These are phyloP conservation scores for Egretta garzetta DNA, from an alignment of 2,113 vertebrate species.

Conservation along the genomic window DNA sequence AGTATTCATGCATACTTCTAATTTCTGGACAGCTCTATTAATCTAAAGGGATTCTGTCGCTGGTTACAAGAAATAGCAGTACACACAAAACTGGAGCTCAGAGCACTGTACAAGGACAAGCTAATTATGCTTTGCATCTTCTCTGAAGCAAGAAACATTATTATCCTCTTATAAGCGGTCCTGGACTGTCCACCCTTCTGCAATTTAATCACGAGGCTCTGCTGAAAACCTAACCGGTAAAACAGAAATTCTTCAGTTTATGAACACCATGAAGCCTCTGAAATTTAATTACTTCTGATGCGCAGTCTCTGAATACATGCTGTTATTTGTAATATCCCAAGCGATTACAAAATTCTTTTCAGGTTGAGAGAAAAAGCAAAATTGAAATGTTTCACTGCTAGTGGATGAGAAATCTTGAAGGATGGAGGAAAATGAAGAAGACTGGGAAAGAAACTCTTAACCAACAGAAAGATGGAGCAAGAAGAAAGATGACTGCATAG, in stretches of 20 bases:
- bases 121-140: background rate
- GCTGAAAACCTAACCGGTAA: background rate
- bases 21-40: background rate
- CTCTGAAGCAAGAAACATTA: background rate
- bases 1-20: background rate
- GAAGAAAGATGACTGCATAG: background rate
- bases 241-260: background rate
- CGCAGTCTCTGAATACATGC: background rate
- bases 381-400: background rate
- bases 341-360: background rate
- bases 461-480: background rate
- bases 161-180: background rate
- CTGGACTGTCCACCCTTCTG: background rate
- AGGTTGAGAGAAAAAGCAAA: conserved; percentile 6
- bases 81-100: background rate
- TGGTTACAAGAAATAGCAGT: background rate
- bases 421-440: background rate
- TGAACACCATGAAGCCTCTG: background rate
- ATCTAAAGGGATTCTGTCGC: background rate
- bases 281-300: conserved; percentile 39
- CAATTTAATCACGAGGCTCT: conserved; percentile 18
- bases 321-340: background rate
- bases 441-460: background rate
- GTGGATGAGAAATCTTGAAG: background rate
- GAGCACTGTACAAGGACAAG: background rate